Evolutionary conservation across 2,113 vertebrate species (phyloP).

Genomic region (Pelecanus crispus): DNA sequence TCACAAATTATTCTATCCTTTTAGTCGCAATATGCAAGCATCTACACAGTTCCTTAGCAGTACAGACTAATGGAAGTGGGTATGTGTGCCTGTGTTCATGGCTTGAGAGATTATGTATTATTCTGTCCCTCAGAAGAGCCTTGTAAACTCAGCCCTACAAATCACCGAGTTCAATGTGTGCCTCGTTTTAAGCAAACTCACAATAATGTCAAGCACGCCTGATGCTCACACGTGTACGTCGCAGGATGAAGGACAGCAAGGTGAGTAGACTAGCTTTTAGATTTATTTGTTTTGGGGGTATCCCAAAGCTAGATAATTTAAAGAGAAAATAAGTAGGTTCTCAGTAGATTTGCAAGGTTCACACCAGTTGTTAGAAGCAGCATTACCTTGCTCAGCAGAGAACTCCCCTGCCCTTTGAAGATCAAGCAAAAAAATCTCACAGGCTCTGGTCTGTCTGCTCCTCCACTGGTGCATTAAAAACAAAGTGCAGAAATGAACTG

Average conservation of each 20-base stretch:
- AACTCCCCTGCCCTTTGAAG: not conserved
- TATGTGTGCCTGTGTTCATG: no score
- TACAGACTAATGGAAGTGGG: not conserved
- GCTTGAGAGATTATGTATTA: not conserved
- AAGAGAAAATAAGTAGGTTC: not conserved
- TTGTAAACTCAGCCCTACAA: not conserved
- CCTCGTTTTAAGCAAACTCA: not conserved
- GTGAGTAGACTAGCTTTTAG: not conserved
- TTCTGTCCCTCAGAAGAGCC: not conserved
- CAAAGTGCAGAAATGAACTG: not conserved
- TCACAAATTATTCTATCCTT: not conserved
- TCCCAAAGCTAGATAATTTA: not conserved
- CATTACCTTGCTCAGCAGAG: not conserved
- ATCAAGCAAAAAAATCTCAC: not conserved
- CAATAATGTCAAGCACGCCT: not conserved
- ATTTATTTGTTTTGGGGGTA: not conserved
- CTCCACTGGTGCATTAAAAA: not conserved
- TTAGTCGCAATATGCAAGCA: not conserved
- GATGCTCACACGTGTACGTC: rapidly evolving
- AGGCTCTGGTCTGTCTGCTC: not conserved
- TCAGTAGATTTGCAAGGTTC: not conserved
- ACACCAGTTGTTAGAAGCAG: not conserved
- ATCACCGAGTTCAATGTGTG: not conserved
- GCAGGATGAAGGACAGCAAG: not conserved
- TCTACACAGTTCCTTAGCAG: not conserved